Evolutionary conservation across 2,888 invertebrate species (phyloP).

Genomic region (Muscina levida): DNA sequence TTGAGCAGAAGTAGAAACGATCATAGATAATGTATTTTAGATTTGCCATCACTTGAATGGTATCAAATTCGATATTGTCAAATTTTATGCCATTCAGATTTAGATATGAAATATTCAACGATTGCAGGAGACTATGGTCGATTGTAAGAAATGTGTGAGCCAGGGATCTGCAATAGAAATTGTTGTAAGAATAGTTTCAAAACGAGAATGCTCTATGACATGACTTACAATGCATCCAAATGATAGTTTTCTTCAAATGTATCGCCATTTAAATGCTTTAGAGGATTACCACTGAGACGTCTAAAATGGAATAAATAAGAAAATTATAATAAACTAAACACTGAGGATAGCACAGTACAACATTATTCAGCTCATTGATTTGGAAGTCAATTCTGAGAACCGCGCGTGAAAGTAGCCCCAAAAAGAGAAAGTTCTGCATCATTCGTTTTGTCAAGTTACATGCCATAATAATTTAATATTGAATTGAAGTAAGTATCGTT

Average conservation of each 20-base stretch:
- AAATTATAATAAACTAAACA: too few relatives aligned
- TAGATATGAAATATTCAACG: slow-evolving; percentile 77
- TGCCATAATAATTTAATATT: too few relatives aligned
- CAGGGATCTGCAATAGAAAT: slow-evolving; percentile 77
- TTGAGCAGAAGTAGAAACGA: slow-evolving; percentile 84
- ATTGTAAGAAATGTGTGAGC: slow-evolving; percentile 78
- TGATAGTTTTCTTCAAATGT: slow-evolving; percentile 79
- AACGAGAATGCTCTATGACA: slow-evolving; percentile 37
- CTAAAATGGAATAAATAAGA: slow-evolving; percentile 76
- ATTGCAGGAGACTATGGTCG: slow-evolving; percentile 70
- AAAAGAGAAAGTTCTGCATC: too few relatives aligned
- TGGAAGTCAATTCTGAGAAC: too few relatives aligned
- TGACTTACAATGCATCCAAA: slow-evolving; percentile 81
- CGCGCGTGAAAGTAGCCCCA: too few relatives aligned
- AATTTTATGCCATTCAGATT: slow-evolving; percentile 81
- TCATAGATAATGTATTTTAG: slow-evolving; percentile 83
- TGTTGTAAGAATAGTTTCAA: slow-evolving; percentile 29
- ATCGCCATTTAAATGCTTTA: slow-evolving; percentile 78
- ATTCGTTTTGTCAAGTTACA: too few relatives aligned
- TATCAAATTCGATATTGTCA: slow-evolving; percentile 81
- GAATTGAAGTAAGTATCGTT: too few relatives aligned
- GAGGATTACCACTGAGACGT: slow-evolving; percentile 80
- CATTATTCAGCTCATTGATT: too few relatives aligned
- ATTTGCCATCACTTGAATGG: slow-evolving; percentile 80
- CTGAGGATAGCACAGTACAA: too few relatives aligned